phyloP scores from a whole-genome alignment of 1,140 invertebrate species.

The Ladona fulva region DNA sequence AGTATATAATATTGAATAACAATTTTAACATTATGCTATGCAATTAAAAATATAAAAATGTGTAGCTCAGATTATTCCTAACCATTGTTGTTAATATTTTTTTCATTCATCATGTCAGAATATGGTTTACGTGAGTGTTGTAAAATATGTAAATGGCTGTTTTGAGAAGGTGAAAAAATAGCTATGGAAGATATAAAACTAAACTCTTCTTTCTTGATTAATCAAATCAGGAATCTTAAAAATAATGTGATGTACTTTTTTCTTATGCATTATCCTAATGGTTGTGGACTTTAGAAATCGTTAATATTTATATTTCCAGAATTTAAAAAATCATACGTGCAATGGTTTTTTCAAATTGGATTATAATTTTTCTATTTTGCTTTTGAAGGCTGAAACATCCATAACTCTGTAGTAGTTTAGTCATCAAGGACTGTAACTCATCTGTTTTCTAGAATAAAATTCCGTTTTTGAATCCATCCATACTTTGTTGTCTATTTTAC shows the following conservation, averaged over 20 bases:
- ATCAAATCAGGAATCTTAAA: slow-evolving; percentile 7
- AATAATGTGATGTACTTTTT: slow-evolving; percentile 3
- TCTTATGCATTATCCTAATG: neutral
- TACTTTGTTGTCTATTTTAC: slow-evolving; percentile 10
- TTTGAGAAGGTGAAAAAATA: slow-evolving; percentile 1
- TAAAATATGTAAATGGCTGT: slow-evolving; percentile 15
- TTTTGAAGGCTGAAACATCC: slow-evolving; percentile 9
- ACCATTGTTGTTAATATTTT: slow-evolving; percentile 13
- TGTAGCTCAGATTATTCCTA: slow-evolving; percentile 14
- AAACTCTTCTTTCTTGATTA: neutral
- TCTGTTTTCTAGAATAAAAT: slow-evolving; percentile 10
- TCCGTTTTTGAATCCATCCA: slow-evolving; percentile 9
- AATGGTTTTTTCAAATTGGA: neutral
- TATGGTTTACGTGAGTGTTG: slow-evolving; percentile 15
- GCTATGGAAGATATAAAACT: neutral
- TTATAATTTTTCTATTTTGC: slow-evolving; percentile 11
- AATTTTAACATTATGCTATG: slow-evolving; percentile 10
- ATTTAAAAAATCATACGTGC: neutral
- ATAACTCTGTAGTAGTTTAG: slow-evolving; percentile 10
- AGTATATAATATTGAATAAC: neutral
- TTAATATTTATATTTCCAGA: neutral
- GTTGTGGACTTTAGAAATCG: slow-evolving; percentile 5
- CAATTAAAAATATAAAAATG: slow-evolving; percentile 5
- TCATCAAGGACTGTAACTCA: slow-evolving; percentile 9
- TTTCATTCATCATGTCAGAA: slow-evolving; percentile 9